Evolutionary conservation across 2,888 invertebrate genomes (phyloP).

Genomic region (Leptinotarsa peninsularis): DNA sequence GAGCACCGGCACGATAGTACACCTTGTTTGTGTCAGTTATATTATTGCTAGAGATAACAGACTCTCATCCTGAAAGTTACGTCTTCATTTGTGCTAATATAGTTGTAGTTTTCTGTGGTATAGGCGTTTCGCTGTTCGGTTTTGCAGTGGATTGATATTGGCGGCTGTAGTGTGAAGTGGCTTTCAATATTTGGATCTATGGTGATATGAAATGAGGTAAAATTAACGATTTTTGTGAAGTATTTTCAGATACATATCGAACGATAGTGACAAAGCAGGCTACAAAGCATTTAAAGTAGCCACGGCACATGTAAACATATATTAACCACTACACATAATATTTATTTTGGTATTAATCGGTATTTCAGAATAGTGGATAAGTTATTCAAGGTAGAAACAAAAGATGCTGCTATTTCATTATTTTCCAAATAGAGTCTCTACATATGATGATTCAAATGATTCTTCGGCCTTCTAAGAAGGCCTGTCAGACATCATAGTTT

Average conservation of each 20-base stretch:
- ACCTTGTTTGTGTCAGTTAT: slow-evolving; percentile 62
- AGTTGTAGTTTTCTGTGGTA: slow-evolving; percentile 14
- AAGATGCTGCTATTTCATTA: too few species aligned
- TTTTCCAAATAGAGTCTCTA: too few species aligned
- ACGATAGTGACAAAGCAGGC: too few species aligned
- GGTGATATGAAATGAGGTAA: neutral
- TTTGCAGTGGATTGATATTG: neutral
- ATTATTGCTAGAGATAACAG: slow-evolving; percentile 61
- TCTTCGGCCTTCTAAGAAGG: too few species aligned
- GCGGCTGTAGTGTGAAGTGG: neutral
- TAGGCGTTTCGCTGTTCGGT: neutral
- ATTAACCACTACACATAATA: too few species aligned
- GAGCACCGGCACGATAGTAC: slow-evolving; percentile 59
- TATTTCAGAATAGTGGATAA: too few species aligned
- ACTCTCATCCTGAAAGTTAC: slow-evolving; percentile 51
- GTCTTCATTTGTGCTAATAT: slow-evolving; percentile 54
- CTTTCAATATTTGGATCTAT: neutral
- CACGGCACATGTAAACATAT: too few species aligned
- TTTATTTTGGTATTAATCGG: too few species aligned
- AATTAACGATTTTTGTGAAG: neutral
- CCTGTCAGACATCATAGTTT: too few species aligned
- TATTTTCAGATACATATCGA: neutral
- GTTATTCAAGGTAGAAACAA: too few species aligned
- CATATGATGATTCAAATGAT: too few species aligned
- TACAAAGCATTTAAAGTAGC: too few species aligned